These are phyloP conservation scores for Coelopa frigida DNA, from an alignment of 1,140 invertebrate species.

Conservation along the genomic window DNA sequence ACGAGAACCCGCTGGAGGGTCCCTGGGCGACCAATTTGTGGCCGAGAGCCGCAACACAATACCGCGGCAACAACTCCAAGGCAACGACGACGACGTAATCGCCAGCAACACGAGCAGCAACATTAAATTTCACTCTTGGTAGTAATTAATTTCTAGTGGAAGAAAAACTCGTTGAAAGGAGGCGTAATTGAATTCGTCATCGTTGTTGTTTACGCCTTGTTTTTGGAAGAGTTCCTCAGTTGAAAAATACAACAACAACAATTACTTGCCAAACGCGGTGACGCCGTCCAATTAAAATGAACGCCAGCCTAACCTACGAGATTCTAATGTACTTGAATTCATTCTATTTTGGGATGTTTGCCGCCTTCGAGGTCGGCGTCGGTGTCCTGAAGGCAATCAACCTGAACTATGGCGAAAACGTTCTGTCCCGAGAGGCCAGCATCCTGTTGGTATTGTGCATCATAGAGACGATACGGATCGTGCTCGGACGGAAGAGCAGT, in stretches of 20 bases:
- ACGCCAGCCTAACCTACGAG: slow-evolving; percentile 70
- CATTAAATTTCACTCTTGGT: background rate
- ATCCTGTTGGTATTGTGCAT: slow-evolving; percentile 66
- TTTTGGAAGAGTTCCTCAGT: too few species aligned
- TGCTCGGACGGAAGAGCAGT: slow-evolving; percentile 77
- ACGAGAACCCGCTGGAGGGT: too few species aligned
- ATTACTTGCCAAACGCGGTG: slow-evolving; percentile 9
- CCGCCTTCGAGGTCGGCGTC: slow-evolving; percentile 68
- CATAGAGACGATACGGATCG: slow-evolving; percentile 70
- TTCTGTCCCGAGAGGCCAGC: slow-evolving; percentile 66
- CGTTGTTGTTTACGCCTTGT: too few species aligned
- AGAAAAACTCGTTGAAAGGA: too few species aligned
- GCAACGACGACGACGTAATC: too few species aligned
- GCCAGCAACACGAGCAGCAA: background rate
- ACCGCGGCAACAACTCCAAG: background rate
- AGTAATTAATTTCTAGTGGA: too few species aligned
- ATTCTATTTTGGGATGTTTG: slow-evolving; percentile 78
- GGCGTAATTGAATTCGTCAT: too few species aligned
- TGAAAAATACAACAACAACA: too few species aligned
- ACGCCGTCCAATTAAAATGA: slow-evolving; percentile 35
- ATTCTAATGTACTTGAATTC: slow-evolving; percentile 74
- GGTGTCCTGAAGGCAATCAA: slow-evolving; percentile 68
- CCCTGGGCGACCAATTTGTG: too few species aligned
- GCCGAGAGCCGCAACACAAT: too few species aligned
- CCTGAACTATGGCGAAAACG: slow-evolving; percentile 63